phyloP scores from a whole-genome alignment of 37 sponge, comb jelly and placozoan genomes.

The Crambe crambe region DNA sequence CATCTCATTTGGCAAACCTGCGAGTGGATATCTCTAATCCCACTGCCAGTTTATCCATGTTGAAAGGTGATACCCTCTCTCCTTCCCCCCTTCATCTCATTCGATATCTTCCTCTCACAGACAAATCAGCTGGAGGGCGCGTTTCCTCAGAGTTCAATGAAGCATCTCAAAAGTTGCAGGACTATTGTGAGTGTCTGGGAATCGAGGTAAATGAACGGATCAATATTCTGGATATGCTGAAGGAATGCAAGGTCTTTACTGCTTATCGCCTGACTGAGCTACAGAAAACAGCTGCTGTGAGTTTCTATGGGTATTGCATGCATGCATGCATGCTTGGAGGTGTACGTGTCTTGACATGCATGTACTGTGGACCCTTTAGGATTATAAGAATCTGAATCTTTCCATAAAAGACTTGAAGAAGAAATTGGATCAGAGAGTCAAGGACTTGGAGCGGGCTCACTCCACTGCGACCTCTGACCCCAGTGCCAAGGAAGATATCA shows the following conservation, averaged over 20 bases:
- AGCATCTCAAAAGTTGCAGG: slow-evolving; percentile 69
- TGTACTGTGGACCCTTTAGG: slow-evolving; percentile 35
- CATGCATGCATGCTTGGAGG: no score
- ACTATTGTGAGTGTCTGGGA: slow-evolving; percentile 63
- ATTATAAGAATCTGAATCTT: slow-evolving; percentile 29
- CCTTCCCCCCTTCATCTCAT: not conserved
- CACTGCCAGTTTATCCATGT: slow-evolving; percentile 42
- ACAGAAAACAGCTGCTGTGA: slow-evolving; percentile 3
- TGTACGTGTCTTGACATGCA: no score
- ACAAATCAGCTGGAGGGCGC: slow-evolving; percentile 76
- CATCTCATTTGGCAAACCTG: slow-evolving; percentile 43
- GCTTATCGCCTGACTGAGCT: slow-evolving; percentile 12
- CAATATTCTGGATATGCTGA: slow-evolving; percentile 62
- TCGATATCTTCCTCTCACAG: slow-evolving; percentile 22
- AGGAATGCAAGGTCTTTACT: slow-evolving; percentile 37
- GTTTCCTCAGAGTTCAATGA: slow-evolving; percentile 67
- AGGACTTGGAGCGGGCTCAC: slow-evolving; percentile 66
- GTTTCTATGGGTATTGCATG: not conserved
- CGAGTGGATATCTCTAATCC: slow-evolving; percentile 66
- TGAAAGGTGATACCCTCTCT: slow-evolving; percentile 61
- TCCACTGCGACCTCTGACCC: slow-evolving; percentile 76
- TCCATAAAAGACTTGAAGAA: slow-evolving; percentile 7
- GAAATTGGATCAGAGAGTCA: slow-evolving; percentile 41
- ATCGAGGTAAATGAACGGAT: slow-evolving; percentile 77
- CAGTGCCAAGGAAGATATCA: slow-evolving; percentile 70